Evolutionary conservation across 2,797 vertebrate species (phyloP).

Genomic region (Neopelma chrysocephalum): DNA sequence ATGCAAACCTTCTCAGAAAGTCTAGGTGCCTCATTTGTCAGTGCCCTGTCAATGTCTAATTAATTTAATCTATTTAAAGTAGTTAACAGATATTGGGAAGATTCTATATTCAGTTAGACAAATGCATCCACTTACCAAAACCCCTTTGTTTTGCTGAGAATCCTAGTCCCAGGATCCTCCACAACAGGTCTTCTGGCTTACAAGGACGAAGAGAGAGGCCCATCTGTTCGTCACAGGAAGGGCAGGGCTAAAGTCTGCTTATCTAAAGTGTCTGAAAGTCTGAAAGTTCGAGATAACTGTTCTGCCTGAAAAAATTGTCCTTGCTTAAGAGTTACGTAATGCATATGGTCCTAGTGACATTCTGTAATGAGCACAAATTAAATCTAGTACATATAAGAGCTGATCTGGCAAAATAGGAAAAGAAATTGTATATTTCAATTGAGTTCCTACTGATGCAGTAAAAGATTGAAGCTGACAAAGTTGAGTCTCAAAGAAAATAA

Average conservation of each 20-base stretch:
- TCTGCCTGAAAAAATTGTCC: neutral
- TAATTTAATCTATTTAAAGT: neutral
- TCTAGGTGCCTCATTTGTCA: neutral
- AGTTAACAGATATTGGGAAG: neutral
- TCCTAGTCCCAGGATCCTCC: neutral
- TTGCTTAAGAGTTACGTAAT: neutral
- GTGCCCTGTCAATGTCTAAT: neutral
- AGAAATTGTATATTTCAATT: neutral
- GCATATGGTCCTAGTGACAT: neutral
- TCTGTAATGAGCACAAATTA: neutral
- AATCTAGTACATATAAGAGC: neutral
- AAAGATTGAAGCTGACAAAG: neutral
- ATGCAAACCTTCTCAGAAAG: neutral
- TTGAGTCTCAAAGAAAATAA: neutral
- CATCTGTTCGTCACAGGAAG: conserved; percentile 10
- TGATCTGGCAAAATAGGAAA: neutral
- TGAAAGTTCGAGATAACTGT: conserved; percentile 34
- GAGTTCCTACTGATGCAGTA: neutral
- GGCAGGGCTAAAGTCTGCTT: conserved; percentile 55
- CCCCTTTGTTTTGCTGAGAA: neutral
- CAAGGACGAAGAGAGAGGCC: neutral
- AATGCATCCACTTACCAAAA: conserved; percentile 30
- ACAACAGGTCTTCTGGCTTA: neutral
- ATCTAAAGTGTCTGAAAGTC: conserved; percentile 38
- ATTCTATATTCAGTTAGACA: neutral